Conservation (phyloP, 2,888 invertebrate genomes). For the Sinelater perroti region DNA sequence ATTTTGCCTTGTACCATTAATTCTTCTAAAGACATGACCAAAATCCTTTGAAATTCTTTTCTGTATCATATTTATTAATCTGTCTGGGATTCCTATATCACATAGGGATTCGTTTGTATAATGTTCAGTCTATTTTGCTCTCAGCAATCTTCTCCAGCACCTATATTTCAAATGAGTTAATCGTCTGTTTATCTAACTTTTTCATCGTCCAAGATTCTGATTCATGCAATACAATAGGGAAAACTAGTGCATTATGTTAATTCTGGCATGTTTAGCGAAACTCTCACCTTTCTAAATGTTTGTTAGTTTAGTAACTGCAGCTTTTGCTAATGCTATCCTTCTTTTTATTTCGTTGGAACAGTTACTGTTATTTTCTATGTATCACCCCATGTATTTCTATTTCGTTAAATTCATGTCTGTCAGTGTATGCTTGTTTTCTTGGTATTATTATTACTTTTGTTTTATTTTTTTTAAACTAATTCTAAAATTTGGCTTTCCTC, state of each 20-base stretch:
- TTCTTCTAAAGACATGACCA: not conserved
- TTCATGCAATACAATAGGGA: slow-evolving; percentile 3
- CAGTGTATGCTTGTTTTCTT: too few species aligned
- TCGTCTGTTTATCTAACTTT: not conserved
- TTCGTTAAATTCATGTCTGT: too few species aligned
- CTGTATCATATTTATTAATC: not conserved
- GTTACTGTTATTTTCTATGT: not conserved
- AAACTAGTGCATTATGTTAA: not conserved
- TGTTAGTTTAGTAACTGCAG: not conserved
- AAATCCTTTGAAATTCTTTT: not conserved
- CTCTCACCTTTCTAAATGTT: not conserved
- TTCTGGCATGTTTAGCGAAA: not conserved
- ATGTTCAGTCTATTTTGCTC: not conserved
- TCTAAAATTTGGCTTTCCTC: not conserved
- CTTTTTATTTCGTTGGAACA: not conserved
- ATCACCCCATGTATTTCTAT: not conserved
- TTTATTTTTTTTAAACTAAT: slow-evolving; percentile 2
- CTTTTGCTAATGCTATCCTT: not conserved
- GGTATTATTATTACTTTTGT: slow-evolving; percentile 1
- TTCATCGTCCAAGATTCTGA: slow-evolving; percentile 4
- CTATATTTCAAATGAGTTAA: not conserved
- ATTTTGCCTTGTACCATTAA: not conserved
- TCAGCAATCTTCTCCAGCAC: not conserved
- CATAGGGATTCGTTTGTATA: not conserved
- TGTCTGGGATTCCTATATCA: not conserved